Evolutionary conservation across 2,888 invertebrate species (phyloP), one percentile per base, ranked within the genome.

Genomic region (Tenthredo mesomela): DNA sequence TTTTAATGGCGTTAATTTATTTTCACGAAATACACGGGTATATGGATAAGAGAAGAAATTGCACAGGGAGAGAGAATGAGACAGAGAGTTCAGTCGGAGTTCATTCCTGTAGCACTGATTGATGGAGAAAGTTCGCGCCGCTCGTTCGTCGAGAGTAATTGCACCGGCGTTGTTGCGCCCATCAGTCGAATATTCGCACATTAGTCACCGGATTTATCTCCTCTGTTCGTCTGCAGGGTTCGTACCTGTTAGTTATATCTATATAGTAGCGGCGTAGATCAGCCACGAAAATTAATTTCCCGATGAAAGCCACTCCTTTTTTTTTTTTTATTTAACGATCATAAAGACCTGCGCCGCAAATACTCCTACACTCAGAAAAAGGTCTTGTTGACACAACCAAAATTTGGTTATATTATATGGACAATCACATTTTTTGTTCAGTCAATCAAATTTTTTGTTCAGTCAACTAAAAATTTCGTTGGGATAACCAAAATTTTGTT

Each of bases 51-150:
- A 5, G 37, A 40, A 40, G 71, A 71, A 40, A 40, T 40, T 71
- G 10, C 25, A 70, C 29, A 82, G 58, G 70, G 61, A 67, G 82
- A 78, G n/a, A 80, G 70, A 70, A 61, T 65, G 50, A 70, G 29
- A 25, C 37, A 80, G 33, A 84, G 70, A 85, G 73, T 70, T 29
- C 43, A 73, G 85, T 83, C 75, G 67, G 67, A 77, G 84, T 85
- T 86, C 84, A 84, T 86, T 82, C 78, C 78, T 78, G 84, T 82
- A 65, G 85, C 87, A 85, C 88, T 88, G 90, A 89, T 88, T 88
- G 89, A 88, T 88, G 88, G 87, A 86, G 88, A 87, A 88, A 88
- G 85, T 88, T 88, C 40, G 9, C 71, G 61, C 18, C 18, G 71
- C 40, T 71, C 71, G 71, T 71, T 71, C 71, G 40, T 71, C 40